phyloP scores from a whole-genome alignment of 30 jellyfish, hydroid and myxozoan genomes.

The Aurelia aurita region DNA sequence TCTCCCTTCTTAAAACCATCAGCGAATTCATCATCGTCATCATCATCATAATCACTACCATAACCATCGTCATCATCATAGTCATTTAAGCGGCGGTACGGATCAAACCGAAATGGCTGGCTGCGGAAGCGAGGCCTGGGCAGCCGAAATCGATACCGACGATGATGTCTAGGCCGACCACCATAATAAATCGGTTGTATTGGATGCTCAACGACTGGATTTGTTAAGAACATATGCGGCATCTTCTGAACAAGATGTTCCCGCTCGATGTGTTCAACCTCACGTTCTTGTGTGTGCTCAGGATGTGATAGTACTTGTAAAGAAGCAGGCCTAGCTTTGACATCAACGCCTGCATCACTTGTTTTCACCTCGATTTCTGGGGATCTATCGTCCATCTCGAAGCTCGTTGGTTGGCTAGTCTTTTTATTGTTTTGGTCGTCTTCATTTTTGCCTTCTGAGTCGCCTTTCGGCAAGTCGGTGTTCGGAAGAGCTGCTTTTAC shows the following conservation, averaged over 20 bases:
- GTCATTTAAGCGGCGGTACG: neutral
- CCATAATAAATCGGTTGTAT: conserved; percentile 65
- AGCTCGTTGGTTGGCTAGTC: conserved; percentile 65
- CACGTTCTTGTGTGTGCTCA: neutral
- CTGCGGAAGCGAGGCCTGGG: neutral
- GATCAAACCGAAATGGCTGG: conserved; percentile 1
- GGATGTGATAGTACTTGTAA: conserved; percentile 55
- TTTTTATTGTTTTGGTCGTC: conserved; percentile 3
- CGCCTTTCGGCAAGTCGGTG: neutral
- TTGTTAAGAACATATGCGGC: conserved; percentile 42
- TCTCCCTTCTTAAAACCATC: conserved; percentile 6
- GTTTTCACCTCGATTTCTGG: conserved; percentile 75
- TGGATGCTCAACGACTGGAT: conserved; percentile 46
- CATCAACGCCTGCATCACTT: conserved; percentile 56
- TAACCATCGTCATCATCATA: conserved; percentile 15
- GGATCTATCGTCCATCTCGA: conserved; percentile 73
- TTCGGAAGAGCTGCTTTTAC: conserved; percentile 21
- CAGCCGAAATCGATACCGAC: neutral
- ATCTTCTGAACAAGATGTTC: neutral
- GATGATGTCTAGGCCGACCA: conserved; percentile 23
- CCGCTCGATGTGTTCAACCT: conserved; percentile 19
- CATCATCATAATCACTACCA: conserved; percentile 38
- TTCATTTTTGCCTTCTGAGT: neutral
- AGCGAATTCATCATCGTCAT: conserved; percentile 30
- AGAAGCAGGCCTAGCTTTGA: conserved; percentile 67